A percentile compares a stretch with the other conserved stretches of the same genome.
These are phyloP conservation scores for Drosophila ironensis DNA, from an alignment of 1,140 invertebrate species.

Conservation along the genomic window DNA sequence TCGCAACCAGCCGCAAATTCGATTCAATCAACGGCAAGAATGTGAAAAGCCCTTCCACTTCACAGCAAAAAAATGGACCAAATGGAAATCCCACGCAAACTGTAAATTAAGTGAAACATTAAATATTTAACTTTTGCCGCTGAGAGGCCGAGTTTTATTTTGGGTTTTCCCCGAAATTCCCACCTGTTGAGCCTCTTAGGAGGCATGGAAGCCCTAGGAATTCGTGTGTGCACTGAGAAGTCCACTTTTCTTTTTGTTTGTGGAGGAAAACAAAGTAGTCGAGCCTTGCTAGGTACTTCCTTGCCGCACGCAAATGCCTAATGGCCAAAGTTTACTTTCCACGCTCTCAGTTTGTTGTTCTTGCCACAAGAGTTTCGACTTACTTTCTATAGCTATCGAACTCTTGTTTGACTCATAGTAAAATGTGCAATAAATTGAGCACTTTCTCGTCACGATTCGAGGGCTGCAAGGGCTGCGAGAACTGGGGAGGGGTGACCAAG, in stretches of 20 bases:
- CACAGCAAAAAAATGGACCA: no score
- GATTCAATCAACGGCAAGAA: slow-evolving; percentile 41
- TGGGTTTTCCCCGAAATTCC: no score
- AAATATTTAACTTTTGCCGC: slow-evolving; percentile 37
- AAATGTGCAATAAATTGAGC: slow-evolving; percentile 75
- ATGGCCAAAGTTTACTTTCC: slow-evolving; percentile 34
- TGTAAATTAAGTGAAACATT: slow-evolving; percentile 51
- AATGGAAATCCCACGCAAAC: background rate
- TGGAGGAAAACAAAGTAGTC: background rate
- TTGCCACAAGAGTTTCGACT: slow-evolving; percentile 43
- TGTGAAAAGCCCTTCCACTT: background rate
- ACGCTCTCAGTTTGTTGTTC: slow-evolving; percentile 34
- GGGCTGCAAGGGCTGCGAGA: background rate
- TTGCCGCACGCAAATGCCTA: slow-evolving; percentile 54
- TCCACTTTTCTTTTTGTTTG: background rate
- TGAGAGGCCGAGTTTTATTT: background rate
- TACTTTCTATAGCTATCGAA: slow-evolving; percentile 55
- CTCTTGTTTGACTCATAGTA: slow-evolving; percentile 61
- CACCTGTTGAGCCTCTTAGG: slow-evolving; percentile 32
- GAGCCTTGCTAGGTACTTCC: slow-evolving; percentile 8
- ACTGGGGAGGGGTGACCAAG: background rate
- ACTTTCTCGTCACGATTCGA: slow-evolving; percentile 1
- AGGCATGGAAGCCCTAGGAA: no score
- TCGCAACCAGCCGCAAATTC: slow-evolving; percentile 36
- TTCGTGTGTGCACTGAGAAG: no score